phyloP scores from a whole-genome alignment of 2,888 invertebrate species.

The Noctua pronuba region DNA sequence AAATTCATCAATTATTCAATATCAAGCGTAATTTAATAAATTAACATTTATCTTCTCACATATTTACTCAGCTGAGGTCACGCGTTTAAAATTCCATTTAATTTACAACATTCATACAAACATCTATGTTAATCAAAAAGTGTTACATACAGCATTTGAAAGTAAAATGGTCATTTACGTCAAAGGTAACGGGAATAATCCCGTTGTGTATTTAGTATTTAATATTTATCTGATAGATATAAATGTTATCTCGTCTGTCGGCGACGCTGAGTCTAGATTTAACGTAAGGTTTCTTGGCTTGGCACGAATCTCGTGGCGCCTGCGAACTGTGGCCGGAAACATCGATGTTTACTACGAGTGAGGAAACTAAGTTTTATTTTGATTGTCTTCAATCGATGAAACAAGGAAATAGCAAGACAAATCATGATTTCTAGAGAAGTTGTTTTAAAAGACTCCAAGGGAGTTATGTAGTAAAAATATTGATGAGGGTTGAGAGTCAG shows the following conservation, averaged over 20 bases:
- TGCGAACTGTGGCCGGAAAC: slow-evolving; percentile 28
- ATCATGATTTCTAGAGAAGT: not conserved
- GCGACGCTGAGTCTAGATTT: slow-evolving; percentile 55
- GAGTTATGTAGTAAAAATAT: not conserved
- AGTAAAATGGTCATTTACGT: slow-evolving; percentile 38
- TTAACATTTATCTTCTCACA: slow-evolving; percentile 19
- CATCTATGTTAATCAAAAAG: slow-evolving; percentile 12
- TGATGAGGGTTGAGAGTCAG: not conserved
- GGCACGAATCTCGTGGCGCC: slow-evolving; percentile 39
- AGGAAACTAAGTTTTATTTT: slow-evolving; percentile 29
- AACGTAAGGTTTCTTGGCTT: slow-evolving; percentile 47
- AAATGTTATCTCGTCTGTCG: slow-evolving; percentile 44
- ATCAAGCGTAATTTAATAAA: slow-evolving; percentile 22
- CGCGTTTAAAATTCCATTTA: slow-evolving; percentile 25
- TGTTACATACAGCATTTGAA: slow-evolving; percentile 34
- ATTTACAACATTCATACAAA: slow-evolving; percentile 15
- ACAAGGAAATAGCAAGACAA: slow-evolving; percentile 1
- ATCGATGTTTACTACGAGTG: slow-evolving; percentile 21
- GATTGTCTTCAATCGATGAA: slow-evolving; percentile 13
- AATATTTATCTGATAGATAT: slow-evolving; percentile 35
- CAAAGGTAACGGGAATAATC: slow-evolving; percentile 54
- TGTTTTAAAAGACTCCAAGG: not conserved
- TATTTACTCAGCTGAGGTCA: slow-evolving; percentile 28
- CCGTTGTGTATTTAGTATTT: slow-evolving; percentile 53
- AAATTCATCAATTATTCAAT: slow-evolving; percentile 27